Percentiles rank a stretch among this genome's conserved stretches.
Evolutionary conservation across 2,888 invertebrate genomes (phyloP).

Genomic region (Coenonympha arcania): DNA sequence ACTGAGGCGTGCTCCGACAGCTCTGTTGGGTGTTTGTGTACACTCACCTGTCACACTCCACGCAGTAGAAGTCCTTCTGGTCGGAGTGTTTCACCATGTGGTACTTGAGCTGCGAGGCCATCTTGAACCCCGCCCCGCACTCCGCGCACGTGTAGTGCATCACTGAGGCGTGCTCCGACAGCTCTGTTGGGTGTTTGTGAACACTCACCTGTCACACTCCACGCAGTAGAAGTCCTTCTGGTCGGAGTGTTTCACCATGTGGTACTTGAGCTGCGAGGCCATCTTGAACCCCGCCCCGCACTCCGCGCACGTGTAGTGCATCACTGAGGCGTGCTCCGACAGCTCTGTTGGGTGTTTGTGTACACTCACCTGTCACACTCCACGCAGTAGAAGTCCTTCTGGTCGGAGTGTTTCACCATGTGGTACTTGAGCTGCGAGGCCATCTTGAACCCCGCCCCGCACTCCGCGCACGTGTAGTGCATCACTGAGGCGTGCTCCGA

Average conservation of each 20-base stretch:
- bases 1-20: conserved; percentile 30
- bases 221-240: conserved; percentile 52
- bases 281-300: conserved; percentile 47
- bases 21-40: conserved; percentile 39
- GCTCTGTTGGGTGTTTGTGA: conserved; percentile 40
- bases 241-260: conserved; percentile 43
- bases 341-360: conserved; percentile 42
- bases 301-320: conserved; percentile 39
- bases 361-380: conserved; percentile 52
- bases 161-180: conserved; percentile 29
- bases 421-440: conserved; percentile 50
- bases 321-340: conserved; percentile 28
- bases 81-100: conserved; percentile 47
- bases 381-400: conserved; percentile 52
- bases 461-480: conserved; percentile 41
- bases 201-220: conserved; percentile 30
- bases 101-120: conserved; percentile 45
- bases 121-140: conserved; percentile 46
- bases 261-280: conserved; percentile 47
- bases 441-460: conserved; percentile 44
- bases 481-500: conserved; percentile 30
- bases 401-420: conserved; percentile 40
- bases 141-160: conserved; percentile 41
- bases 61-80: conserved; percentile 49
- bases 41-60: conserved; percentile 34